Conservation (phyloP, 1,140 invertebrate genomes). For the Aphaenogaster floridana region DNA sequence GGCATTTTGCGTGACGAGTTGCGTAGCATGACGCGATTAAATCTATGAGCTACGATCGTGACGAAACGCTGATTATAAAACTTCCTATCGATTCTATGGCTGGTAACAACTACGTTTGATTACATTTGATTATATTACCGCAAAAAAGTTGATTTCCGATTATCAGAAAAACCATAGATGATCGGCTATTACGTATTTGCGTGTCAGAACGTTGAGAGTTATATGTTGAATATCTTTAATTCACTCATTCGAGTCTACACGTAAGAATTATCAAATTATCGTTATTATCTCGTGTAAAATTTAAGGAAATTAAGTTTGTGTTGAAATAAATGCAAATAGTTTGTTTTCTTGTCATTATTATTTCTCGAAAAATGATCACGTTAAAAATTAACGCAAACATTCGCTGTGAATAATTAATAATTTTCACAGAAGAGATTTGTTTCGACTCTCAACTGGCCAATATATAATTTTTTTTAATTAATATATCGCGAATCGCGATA, state of each 20-base stretch:
- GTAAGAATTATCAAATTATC: background rate
- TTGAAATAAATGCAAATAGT: background rate
- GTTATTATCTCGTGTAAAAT: slow-evolving; percentile 1
- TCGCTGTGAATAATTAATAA: background rate
- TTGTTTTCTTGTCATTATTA: background rate
- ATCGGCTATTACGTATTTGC: background rate
- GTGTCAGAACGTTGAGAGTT: background rate
- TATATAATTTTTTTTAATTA: too few relatives aligned
- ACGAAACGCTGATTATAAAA: slow-evolving; percentile 43
- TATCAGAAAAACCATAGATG: background rate
- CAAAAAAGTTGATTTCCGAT: slow-evolving; percentile 21
- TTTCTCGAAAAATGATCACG: background rate
- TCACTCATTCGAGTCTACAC: background rate
- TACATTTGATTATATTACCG: background rate
- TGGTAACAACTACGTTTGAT: slow-evolving; percentile 15
- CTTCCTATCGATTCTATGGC: background rate
- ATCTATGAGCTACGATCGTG: slow-evolving; percentile 23
- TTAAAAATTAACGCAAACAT: background rate
- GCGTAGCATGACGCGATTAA: slow-evolving; percentile 6
- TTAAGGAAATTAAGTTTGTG: background rate
- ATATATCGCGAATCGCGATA: too few relatives aligned
- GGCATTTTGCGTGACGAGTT: slow-evolving; percentile 39
- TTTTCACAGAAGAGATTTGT: background rate
- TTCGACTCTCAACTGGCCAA: too few relatives aligned
- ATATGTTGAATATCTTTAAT: background rate